Evolutionary conservation across 2,888 invertebrate genomes (phyloP), one percentile per base, ranked within the genome.

Genomic region (Strigamia crassipes): DNA sequence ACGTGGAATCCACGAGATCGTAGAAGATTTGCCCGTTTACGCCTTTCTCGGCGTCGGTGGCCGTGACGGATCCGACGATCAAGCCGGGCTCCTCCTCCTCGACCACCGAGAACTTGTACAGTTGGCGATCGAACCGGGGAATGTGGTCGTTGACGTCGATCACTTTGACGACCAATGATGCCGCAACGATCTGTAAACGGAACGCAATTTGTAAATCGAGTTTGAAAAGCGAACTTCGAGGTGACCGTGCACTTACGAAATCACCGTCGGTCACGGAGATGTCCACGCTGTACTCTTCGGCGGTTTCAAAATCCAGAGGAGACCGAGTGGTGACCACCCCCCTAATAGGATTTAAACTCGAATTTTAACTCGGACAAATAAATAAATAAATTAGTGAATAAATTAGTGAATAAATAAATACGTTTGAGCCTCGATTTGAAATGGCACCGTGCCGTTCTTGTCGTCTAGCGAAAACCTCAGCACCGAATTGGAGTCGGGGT

Each of bases 101-200:
- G 81, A 93, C 91, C 0, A 94, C 91, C 85, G 94, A 93, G 84
- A 95, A 96, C 81, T 91, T 93, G 86, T 96, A 96, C 92, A 92
- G 93, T 0, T 94, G 92, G 85, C 94, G 93, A 84, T 92, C 92
- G 84, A 96, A 96, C 84, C 92, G 91, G 0, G 96, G 96, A 6
- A 93, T 91, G 86, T 96, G 94, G 85, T 96, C 93, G 87, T 96
- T 96, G 0, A 95, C 91, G 84, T 88, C 86, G 73, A 86, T 84
- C 12, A 95, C 91, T 79, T 91, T 91, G 18, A 96, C 90, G 84
- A 92, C 90, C 3, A 95, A 87, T 6, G 92, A 56, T n/a, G 83
- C 82, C n/a, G 79, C 46, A 6, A 83, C 83, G 21, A 82, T 41
- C 83, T 83, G 31, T 13, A 27, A 3, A 2, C 27, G 27, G 27